Percentiles rank a stretch among this genome's conserved stretches.
Evolutionary conservation across 2,113 vertebrate species (phyloP).

Genomic region (Pomatostomus ruficeps): DNA sequence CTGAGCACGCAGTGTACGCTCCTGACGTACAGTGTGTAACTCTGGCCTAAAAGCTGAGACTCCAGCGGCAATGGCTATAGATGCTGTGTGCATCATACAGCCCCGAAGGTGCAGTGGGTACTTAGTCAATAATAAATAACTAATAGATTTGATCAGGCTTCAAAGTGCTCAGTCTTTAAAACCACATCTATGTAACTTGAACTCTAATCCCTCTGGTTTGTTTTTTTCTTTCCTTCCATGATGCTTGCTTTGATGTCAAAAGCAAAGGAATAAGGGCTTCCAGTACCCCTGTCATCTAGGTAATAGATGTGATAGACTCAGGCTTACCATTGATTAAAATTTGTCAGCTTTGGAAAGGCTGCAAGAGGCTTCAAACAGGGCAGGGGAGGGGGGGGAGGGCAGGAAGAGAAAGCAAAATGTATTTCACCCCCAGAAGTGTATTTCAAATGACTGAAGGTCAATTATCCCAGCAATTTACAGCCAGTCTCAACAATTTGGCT

Average conservation of each 20-base stretch:
- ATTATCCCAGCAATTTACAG: conserved; percentile 12
- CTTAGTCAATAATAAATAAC: neutral
- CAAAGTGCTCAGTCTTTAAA: neutral
- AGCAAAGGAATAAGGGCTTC: neutral
- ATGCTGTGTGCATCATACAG: neutral
- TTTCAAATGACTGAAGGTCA: conserved; percentile 10
- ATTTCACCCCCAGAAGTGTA: neutral
- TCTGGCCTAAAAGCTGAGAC: neutral
- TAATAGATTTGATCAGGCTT: neutral
- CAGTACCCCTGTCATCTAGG: neutral
- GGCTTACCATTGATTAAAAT: conserved; percentile 47
- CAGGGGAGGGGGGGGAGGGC: rapidly evolving
- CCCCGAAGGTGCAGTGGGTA: neutral
- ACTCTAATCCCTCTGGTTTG: neutral
- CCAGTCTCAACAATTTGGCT: neutral
- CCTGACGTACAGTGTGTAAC: neutral
- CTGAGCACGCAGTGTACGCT: neutral
- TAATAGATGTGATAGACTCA: conserved; percentile 15
- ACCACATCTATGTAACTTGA: neutral
- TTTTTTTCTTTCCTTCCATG: neutral
- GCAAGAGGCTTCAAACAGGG: neutral
- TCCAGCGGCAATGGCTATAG: neutral
- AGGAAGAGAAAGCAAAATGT: neutral
- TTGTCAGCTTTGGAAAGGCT: neutral
- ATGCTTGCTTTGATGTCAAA: neutral